Evolutionary conservation across 1,140 invertebrate species (phyloP).

Genomic region (Caenorhabditis latens): DNA sequence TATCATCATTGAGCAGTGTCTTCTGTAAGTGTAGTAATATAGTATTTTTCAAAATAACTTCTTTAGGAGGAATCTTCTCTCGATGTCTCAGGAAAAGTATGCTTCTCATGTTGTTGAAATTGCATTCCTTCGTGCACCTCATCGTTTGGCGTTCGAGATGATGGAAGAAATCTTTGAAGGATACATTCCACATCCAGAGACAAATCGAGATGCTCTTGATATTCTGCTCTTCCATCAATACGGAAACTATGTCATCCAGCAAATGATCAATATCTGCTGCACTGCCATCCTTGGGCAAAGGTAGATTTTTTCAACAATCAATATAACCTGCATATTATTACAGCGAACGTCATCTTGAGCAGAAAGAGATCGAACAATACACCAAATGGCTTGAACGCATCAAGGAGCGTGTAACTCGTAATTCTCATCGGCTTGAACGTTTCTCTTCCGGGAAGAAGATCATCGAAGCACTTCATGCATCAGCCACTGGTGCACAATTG

Average conservation of each 20-base stretch:
- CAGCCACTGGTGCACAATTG: background rate
- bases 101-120: slow-evolving; percentile 74
- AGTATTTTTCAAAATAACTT: background rate
- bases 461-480: slow-evolving; percentile 28
- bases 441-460: slow-evolving; percentile 61
- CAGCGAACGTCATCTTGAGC: slow-evolving; percentile 10
- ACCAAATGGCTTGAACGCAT: slow-evolving; percentile 49
- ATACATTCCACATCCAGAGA: slow-evolving; percentile 65
- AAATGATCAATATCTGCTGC: slow-evolving; percentile 65
- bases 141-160: slow-evolving; percentile 59
- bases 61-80: slow-evolving; percentile 69
- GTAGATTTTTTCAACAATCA: background rate
- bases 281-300: background rate
- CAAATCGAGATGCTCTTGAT: slow-evolving; percentile 63
- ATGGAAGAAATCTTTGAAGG: slow-evolving; percentile 73
- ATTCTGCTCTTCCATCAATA: slow-evolving; percentile 73
- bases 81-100: slow-evolving; percentile 72
- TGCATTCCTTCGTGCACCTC: slow-evolving; percentile 66
- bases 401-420: background rate
- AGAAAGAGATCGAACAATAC: background rate
- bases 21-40: slow-evolving; percentile 62
- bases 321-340: background rate
- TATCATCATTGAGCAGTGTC: slow-evolving; percentile 64
- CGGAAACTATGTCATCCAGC: slow-evolving; percentile 72
- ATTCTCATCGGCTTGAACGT: slow-evolving; percentile 29